A percentile compares a stretch with the other conserved stretches of the same genome.
Evolutionary conservation across 2,113 vertebrate genomes (phyloP).

Genomic region (Mellivora capensis): DNA sequence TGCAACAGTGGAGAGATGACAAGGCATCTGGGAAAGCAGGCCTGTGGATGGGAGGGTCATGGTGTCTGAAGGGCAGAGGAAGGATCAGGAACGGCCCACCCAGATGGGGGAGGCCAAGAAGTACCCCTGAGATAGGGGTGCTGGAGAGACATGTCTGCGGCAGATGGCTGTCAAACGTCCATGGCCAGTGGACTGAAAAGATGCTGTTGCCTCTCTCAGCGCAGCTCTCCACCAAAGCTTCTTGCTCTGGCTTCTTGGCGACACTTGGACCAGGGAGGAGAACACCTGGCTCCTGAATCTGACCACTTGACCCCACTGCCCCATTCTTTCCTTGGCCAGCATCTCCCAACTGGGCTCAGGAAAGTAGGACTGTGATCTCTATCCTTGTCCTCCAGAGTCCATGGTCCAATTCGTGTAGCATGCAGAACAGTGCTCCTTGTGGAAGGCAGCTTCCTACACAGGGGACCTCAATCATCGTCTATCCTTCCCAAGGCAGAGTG

Average conservation of each 20-base stretch:
- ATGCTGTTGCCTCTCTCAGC: fast-evolving
- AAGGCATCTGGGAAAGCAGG: background rate
- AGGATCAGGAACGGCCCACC: background rate
- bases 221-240: background rate
- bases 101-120: background rate
- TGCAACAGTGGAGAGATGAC: background rate
- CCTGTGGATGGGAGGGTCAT: too few relatives aligned
- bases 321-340: background rate
- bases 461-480: fast-evolving
- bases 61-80: background rate
- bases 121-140: background rate
- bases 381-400: fast-evolving
- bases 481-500: too few relatives aligned
- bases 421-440: fast-evolving
- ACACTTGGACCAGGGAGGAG: too few relatives aligned
- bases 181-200: fast-evolving
- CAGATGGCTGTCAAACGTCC: background rate
- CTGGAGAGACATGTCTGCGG: background rate
- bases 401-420: fast-evolving
- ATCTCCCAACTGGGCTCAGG: background rate
- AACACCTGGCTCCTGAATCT: background rate
- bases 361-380: background rate
- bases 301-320: background rate
- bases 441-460: background rate
- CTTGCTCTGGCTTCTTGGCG: background rate